Conservation (phyloP, 2,797 vertebrate species). For the Macroramphosus scolopax region DNA sequence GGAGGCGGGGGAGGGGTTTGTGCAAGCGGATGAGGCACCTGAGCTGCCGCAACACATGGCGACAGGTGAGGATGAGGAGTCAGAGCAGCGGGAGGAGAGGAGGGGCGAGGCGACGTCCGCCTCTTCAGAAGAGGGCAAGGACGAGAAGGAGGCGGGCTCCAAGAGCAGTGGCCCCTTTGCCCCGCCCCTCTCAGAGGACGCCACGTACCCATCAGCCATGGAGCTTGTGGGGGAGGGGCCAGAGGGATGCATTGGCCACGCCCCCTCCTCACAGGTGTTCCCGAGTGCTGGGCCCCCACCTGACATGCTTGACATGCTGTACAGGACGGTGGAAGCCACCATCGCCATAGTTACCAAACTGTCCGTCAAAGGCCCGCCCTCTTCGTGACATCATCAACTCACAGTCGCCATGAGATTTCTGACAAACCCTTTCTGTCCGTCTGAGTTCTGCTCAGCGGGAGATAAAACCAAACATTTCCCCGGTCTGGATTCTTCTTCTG, state of each 20-base stretch:
- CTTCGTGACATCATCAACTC: constrained; percentile 88
- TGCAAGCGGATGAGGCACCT: constrained; percentile 51
- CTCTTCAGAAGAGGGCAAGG: constrained; percentile 79
- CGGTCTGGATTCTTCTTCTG: constrained; percentile 21
- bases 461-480: constrained; percentile 4
- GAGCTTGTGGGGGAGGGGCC: constrained; percentile 79
- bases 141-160: constrained; percentile 74
- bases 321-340: constrained; percentile 94
- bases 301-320: constrained; percentile 95
- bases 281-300: constrained; percentile 81
- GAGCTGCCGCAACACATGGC: constrained; percentile 59
- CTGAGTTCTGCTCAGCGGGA: too few species aligned
- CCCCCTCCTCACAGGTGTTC: constrained; percentile 78
- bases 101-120: constrained; percentile 71
- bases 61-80: constrained; percentile 55
- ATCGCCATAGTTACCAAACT: constrained; percentile 94
- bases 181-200: constrained; percentile 71
- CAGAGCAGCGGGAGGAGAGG: constrained; percentile 47
- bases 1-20: constrained; percentile 58
- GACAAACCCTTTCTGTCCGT: constrained; percentile 6
- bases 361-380: constrained; percentile 84
- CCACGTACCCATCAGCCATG: constrained; percentile 71
- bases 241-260: constrained; percentile 80
- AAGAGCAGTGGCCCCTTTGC: constrained; percentile 68
- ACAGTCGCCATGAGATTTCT: constrained; percentile 40